Percentiles rank a stretch among this genome's conserved stretches.
Conservation (phyloP, 2,888 invertebrate genomes). For the Drosophila basisetae region DNA sequence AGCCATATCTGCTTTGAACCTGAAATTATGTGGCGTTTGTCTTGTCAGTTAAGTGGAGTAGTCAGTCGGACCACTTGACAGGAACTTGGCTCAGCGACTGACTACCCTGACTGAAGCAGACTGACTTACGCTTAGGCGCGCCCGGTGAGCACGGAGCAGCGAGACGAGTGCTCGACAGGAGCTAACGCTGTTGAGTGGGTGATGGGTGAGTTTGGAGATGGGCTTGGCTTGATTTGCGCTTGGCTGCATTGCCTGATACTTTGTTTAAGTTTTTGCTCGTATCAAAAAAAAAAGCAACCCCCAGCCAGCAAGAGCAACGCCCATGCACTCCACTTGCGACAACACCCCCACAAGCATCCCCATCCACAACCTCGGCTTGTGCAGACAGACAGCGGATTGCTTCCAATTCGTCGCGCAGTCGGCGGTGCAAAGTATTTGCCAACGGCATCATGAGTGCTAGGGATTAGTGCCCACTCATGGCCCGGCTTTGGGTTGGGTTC, state of each 20-base stretch:
- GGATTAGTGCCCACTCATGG: conserved; percentile 72
- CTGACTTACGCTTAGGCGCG: conserved; percentile 61
- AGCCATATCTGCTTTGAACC: conserved; percentile 56
- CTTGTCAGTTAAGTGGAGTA: conserved; percentile 62
- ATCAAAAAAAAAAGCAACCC: conserved; percentile 47
- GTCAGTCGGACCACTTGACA: conserved; percentile 62
- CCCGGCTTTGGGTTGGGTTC: conserved; percentile 33
- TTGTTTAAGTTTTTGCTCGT: conserved; percentile 72
- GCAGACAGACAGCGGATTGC: conserved; percentile 81
- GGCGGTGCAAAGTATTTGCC: conserved; percentile 80
- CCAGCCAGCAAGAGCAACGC: conserved; percentile 67
- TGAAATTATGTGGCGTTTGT: conserved; percentile 74
- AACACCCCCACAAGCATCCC: conserved; percentile 12
- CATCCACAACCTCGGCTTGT: conserved; percentile 27
- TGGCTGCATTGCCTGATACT: conserved; percentile 77
- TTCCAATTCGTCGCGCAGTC: conserved; percentile 82
- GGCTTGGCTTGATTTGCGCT: conserved; percentile 67
- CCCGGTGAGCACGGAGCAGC: conserved; percentile 31
- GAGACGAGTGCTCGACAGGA: conserved; percentile 59
- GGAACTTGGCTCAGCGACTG: conserved; percentile 43
- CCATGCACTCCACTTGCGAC: conserved; percentile 64
- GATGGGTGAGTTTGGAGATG: conserved; percentile 28
- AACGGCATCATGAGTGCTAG: conserved; percentile 77
- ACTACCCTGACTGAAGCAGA: conserved; percentile 35
- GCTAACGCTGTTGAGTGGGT: conserved; percentile 43